phyloP scores from a whole-genome alignment of 2,888 invertebrate genomes.

The Lapara coniferarum region DNA sequence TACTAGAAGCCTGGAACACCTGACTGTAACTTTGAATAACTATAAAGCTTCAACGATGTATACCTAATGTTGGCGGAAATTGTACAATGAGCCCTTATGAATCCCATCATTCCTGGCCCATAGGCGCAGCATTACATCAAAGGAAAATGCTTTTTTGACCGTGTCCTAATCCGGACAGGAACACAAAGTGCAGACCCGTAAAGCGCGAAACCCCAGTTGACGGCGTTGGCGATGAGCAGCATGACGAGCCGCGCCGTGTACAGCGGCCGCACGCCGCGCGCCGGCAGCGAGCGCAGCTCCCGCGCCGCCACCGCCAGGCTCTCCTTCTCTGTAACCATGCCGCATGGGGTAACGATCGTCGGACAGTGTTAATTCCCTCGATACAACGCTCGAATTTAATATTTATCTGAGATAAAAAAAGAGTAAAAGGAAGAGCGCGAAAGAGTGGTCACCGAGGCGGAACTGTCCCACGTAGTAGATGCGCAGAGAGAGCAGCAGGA shows the following conservation, averaged over 20 bases:
- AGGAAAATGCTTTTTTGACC: too few species aligned
- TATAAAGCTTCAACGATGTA: too few species aligned
- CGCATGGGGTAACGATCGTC: too few species aligned
- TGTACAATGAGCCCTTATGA: too few species aligned
- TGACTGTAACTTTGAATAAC: too few species aligned
- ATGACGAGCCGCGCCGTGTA: conserved; percentile 83
- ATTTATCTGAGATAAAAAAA: background rate
- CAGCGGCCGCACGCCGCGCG: conserved; percentile 57
- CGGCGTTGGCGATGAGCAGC: conserved; percentile 85
- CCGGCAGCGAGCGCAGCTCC: conserved; percentile 52
- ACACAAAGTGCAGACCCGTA: conserved; percentile 76
- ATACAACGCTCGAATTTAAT: too few species aligned
- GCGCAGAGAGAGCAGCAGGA: conserved; percentile 87
- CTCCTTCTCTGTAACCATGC: conserved; percentile 52
- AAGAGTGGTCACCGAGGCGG: conserved; percentile 83
- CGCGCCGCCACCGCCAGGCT: conserved; percentile 64
- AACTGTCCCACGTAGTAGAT: conserved; percentile 92
- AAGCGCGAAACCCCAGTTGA: conserved; percentile 87
- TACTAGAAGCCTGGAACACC: too few species aligned
- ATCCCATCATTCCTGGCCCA: too few species aligned
- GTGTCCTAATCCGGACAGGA: too few species aligned
- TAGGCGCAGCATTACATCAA: too few species aligned
- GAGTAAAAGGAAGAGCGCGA: background rate
- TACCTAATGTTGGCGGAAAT: too few species aligned
- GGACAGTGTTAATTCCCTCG: background rate